phyloP scores from a whole-genome alignment of 2,797 vertebrate species.

The Silurus aristotelis region DNA sequence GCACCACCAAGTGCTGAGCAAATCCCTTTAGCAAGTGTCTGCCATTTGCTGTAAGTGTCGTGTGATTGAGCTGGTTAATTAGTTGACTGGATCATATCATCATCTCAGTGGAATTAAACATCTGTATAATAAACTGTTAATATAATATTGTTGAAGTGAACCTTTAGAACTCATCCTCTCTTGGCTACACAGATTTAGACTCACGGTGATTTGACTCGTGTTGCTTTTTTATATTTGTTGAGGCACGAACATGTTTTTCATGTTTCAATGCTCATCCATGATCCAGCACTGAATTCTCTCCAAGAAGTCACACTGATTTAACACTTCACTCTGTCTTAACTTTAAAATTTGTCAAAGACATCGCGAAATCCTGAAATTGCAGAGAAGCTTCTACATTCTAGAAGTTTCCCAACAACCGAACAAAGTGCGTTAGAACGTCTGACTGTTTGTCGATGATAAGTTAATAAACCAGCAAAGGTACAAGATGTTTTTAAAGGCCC shows the following conservation, averaged over 20 bases:
- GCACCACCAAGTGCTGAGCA: too few relatives aligned
- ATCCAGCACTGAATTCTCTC: neutral
- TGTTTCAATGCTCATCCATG: neutral
- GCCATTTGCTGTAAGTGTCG: too few relatives aligned
- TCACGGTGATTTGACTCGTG: neutral
- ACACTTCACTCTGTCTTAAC: neutral
- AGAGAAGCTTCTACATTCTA: neutral
- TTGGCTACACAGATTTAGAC: neutral
- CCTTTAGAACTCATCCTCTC: neutral
- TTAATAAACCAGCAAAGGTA: neutral
- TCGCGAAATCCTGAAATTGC: neutral
- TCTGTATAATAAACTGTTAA: neutral
- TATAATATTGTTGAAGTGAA: neutral
- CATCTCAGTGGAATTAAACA: neutral
- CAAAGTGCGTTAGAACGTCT: neutral
- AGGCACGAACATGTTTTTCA: neutral
- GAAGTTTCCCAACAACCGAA: neutral
- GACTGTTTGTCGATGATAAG: slow-evolving; percentile 10
- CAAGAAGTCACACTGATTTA: neutral
- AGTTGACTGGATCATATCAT: neutral
- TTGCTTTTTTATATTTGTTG: neutral
- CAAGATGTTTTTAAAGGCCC: neutral
- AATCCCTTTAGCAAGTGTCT: too few relatives aligned
- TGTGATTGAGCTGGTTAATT: neutral
- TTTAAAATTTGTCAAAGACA: neutral